These are phyloP conservation scores for Martes martes DNA, from an alignment of 2,113 vertebrate species.

Conservation along the genomic window DNA sequence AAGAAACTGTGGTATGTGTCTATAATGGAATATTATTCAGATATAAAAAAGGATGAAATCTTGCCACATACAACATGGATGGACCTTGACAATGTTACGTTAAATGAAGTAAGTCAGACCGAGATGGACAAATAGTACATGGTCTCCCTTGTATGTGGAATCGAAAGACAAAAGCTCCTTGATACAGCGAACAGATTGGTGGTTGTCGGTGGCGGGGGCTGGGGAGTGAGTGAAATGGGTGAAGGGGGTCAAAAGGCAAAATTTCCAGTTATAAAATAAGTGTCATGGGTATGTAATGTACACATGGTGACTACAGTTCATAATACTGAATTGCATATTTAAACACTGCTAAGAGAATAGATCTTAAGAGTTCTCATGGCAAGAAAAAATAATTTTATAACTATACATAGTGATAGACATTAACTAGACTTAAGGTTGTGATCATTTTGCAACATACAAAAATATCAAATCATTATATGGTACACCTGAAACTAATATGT, in stretches of 20 bases:
- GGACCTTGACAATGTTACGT: background rate
- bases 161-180: background rate
- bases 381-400: background rate
- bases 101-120: background rate
- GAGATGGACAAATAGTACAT: background rate
- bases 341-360: background rate
- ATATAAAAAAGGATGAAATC: background rate
- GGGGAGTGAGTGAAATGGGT: background rate
- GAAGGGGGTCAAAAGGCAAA: background rate
- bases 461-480: background rate
- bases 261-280: background rate
- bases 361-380: background rate
- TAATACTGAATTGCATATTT: background rate
- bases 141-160: background rate
- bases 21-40: background rate
- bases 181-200: background rate
- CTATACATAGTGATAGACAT: background rate
- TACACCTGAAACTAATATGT: background rate
- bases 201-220: background rate
- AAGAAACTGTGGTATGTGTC: background rate
- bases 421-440: background rate
- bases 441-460: background rate
- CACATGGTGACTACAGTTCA: background rate
- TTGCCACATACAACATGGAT: background rate
- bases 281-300: background rate